A percentile compares a stretch with the other conserved stretches of the same genome.
phyloP scores from a whole-genome alignment of 2,797 vertebrate species.

The Delichon dasypus region DNA sequence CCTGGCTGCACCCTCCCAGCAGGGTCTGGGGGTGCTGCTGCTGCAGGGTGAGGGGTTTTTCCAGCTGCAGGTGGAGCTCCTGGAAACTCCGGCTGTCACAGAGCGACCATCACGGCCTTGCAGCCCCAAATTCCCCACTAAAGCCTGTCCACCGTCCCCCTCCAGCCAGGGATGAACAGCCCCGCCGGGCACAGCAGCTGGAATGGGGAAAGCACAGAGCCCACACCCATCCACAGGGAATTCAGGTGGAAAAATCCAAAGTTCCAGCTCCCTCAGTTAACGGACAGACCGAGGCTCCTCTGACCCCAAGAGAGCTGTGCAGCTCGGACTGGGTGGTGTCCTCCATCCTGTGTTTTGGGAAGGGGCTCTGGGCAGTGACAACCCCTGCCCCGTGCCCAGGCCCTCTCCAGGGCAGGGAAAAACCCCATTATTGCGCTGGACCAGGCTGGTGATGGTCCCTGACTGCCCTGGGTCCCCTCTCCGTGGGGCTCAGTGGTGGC shows the following conservation, averaged over 20 bases:
- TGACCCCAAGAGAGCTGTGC: neutral
- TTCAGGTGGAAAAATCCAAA: neutral
- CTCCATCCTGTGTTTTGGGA: fast-evolving
- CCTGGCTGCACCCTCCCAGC: too few species aligned
- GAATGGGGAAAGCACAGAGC: neutral
- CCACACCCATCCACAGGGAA: neutral
- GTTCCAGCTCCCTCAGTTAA: neutral
- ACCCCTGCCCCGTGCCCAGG: fast-evolving
- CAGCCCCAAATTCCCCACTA: neutral
- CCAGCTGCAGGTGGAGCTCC: neutral
- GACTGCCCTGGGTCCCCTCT: neutral
- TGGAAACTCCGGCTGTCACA: neutral
- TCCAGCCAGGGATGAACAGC: neutral
- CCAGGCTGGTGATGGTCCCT: neutral
- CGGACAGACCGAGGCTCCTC: neutral
- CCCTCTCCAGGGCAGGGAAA: neutral
- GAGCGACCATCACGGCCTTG: fast-evolving
- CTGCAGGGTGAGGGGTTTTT: neutral
- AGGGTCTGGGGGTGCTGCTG: neutral
- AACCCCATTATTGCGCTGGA: neutral
- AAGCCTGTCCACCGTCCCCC: neutral
- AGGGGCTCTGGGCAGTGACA: neutral
- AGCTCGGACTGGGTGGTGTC: neutral
- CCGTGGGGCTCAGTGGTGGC: neutral
- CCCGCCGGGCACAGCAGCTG: neutral